phyloP scores from a whole-genome alignment of 2,113 vertebrate species.

The Corythornis madagascariensis region DNA sequence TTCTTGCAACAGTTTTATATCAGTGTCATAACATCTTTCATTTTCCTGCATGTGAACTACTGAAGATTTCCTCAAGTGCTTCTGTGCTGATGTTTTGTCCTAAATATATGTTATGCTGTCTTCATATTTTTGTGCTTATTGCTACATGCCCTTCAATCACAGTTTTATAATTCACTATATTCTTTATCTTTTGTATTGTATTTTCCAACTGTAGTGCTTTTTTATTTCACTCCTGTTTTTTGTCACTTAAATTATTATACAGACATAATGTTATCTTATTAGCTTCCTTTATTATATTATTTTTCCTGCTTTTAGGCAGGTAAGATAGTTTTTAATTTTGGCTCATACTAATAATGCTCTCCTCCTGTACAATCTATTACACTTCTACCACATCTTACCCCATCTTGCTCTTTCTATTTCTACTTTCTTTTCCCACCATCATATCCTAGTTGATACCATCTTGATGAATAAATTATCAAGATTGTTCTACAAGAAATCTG shows the following conservation, averaged over 20 bases:
- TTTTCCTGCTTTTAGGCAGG: neutral
- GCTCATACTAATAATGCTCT: neutral
- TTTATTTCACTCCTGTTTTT: neutral
- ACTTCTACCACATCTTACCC: neutral
- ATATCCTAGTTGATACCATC: constrained; percentile 40
- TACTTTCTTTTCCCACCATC: constrained; percentile 1
- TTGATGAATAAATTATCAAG: constrained; percentile 72
- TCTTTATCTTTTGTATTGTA: neutral
- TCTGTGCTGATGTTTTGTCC: constrained; percentile 8
- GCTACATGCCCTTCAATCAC: neutral
- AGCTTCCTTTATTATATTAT: neutral
- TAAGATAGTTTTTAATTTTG: neutral
- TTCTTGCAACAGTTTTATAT: neutral
- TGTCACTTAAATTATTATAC: neutral
- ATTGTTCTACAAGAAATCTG: constrained; percentile 69
- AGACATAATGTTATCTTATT: neutral
- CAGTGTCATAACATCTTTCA: neutral
- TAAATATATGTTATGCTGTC: neutral
- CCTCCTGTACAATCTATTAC: neutral
- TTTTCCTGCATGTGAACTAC: neutral
- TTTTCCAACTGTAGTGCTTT: neutral
- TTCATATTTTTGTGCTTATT: neutral
- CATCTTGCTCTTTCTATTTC: neutral
- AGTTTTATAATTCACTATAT: neutral
- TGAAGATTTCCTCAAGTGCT: neutral